Conservation (phyloP, 2,797 vertebrate species). For the Neosalanx taihuensis region DNA sequence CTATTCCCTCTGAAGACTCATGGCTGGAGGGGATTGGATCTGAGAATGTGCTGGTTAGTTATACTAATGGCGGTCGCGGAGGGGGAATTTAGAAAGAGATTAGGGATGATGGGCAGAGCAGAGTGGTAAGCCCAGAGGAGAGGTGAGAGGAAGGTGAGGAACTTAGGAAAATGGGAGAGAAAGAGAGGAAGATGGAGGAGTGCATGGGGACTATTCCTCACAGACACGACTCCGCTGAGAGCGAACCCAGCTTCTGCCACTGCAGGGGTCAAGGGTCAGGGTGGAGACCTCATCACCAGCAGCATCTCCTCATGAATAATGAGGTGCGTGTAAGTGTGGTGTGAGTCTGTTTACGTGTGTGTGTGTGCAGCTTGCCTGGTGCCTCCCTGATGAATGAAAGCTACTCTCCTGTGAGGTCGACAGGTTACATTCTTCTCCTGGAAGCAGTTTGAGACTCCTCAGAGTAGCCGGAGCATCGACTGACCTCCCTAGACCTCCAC, state of each 20-base stretch:
- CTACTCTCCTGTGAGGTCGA: conserved; percentile 6
- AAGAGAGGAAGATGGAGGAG: background rate
- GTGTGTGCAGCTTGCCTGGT: background rate
- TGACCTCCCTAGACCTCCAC: background rate
- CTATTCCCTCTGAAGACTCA: conserved; percentile 1
- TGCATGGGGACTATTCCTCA: background rate
- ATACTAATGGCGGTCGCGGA: background rate
- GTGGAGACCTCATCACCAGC: background rate
- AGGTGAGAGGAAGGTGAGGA: background rate
- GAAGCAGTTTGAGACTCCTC: conserved; percentile 4
- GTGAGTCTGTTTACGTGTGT: background rate
- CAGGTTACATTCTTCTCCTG: conserved; percentile 33
- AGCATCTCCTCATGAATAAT: conserved; percentile 2
- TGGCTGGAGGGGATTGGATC: background rate
- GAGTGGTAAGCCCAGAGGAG: background rate
- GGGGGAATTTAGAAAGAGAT: background rate
- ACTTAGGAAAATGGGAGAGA: background rate
- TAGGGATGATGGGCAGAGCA: background rate
- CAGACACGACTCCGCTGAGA: background rate
- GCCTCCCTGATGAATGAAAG: background rate
- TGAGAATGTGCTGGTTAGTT: conserved; percentile 5
- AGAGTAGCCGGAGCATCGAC: background rate
- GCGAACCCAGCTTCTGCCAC: background rate
- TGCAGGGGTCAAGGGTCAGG: background rate
- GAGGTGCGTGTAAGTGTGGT: background rate